Evolutionary conservation across 2,888 invertebrate species (phyloP).

Genomic region (Agrotis ipsilon): DNA sequence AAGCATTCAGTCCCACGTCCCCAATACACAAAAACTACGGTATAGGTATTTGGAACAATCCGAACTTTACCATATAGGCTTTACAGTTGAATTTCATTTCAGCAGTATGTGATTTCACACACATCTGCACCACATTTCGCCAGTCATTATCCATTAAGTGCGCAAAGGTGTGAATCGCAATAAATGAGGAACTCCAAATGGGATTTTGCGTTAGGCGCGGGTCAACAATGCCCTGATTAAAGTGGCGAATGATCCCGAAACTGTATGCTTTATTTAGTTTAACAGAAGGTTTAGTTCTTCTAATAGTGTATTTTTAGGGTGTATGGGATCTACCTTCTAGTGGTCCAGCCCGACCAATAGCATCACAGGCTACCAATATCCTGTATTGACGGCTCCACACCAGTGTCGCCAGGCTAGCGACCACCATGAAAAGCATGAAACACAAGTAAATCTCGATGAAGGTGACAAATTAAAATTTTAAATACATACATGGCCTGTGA

Average conservation of each 20-base stretch:
- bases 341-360: too few relatives aligned
- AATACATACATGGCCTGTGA: too few relatives aligned
- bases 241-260: conserved; percentile 54
- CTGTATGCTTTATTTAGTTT: not conserved
- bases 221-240: conserved; percentile 63
- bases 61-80: not conserved
- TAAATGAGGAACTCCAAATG: conserved; percentile 56
- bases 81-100: not conserved
- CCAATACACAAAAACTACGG: too few relatives aligned
- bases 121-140: conserved; percentile 13
- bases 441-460: too few relatives aligned
- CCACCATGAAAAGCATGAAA: too few relatives aligned
- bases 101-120: conserved; percentile 6
- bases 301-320: not conserved
- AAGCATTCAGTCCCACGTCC: too few relatives aligned
- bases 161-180: conserved; percentile 40
- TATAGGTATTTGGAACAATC: not conserved
- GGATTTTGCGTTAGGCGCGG: conserved; percentile 52
- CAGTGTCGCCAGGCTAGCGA: too few relatives aligned
- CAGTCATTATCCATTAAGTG: conserved; percentile 28
- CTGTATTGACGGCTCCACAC: too few relatives aligned
- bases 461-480: too few relatives aligned
- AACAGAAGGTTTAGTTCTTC: conserved; percentile 33
- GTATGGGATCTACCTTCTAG: too few relatives aligned
- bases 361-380: too few relatives aligned